Conservation (phyloP, 2,888 invertebrate genomes). For the Sesamia inferens region DNA sequence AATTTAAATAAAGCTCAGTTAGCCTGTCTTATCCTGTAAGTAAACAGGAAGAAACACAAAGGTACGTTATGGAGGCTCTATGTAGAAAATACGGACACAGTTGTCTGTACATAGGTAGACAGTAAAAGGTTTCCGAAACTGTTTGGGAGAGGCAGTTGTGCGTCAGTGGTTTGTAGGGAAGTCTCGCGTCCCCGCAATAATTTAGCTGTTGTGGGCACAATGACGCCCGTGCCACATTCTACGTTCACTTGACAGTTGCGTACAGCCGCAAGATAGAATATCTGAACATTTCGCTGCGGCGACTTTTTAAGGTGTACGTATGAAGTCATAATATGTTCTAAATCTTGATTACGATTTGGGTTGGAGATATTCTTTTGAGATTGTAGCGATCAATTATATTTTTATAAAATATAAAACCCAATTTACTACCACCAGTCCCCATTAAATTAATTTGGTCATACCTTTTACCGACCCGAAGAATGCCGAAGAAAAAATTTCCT, state of each 20-base stretch:
- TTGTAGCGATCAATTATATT: background rate
- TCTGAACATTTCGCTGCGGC: constrained; percentile 30
- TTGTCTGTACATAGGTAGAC: constrained; percentile 43
- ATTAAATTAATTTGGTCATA: constrained; percentile 20
- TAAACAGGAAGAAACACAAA: constrained; percentile 32
- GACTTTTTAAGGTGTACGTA: constrained; percentile 18
- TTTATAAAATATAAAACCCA: background rate
- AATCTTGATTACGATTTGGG: background rate
- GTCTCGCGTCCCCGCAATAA: constrained; percentile 79
- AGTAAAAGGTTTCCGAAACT: constrained; percentile 54
- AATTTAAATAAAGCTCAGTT: constrained; percentile 23
- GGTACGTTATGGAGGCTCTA: constrained; percentile 14
- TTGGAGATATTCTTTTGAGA: background rate
- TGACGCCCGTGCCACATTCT: constrained; percentile 69
- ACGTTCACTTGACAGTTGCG: constrained; percentile 54
- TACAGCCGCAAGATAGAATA: constrained; percentile 47
- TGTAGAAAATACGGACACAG: constrained; percentile 51
- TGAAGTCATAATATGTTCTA: background rate
- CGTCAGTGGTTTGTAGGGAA: constrained; percentile 74
- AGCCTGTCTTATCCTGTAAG: constrained; percentile 9
- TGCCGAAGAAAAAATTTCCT: constrained; percentile 20
- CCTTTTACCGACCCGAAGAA: constrained; percentile 20
- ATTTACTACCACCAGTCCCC: background rate
- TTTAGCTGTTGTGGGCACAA: constrained; percentile 76
- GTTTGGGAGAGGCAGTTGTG: constrained; percentile 56